Conservation (phyloP, 2,888 invertebrate species). For the Nephrotoma flavescens region DNA sequence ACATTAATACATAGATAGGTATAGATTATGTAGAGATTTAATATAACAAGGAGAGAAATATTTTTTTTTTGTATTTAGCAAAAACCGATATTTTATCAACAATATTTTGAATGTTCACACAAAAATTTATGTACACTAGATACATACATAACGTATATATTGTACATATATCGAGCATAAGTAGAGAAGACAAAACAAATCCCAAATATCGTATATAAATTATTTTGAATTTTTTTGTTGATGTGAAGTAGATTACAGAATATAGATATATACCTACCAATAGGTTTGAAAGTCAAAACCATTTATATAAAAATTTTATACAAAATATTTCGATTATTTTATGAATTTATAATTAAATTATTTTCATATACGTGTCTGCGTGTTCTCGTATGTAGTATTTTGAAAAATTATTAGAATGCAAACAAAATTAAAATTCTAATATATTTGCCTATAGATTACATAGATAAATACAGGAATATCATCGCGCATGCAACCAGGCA, state of each 20-base stretch:
- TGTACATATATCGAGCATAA: not conserved
- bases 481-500: too few relatives aligned
- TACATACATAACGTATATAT: not conserved
- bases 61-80: not conserved
- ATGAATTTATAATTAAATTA: not conserved
- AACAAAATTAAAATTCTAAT: not conserved
- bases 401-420: not conserved
- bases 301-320: not conserved
- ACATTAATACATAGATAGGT: not conserved
- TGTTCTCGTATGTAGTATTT: not conserved
- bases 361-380: not conserved
- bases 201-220: not conserved
- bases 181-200: not conserved
- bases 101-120: slow-evolving; percentile 4
- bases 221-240: not conserved
- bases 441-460: not conserved
- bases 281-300: not conserved
- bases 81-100: slow-evolving; percentile 4
- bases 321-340: not conserved
- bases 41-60: not conserved
- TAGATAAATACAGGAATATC: not conserved
- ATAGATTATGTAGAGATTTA: not conserved
- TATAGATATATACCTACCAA: not conserved
- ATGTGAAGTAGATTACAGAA: not conserved
- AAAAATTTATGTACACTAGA: not conserved